Evolutionary conservation across 2,888 invertebrate species (phyloP).

Genomic region (Amphipyra berbera): DNA sequence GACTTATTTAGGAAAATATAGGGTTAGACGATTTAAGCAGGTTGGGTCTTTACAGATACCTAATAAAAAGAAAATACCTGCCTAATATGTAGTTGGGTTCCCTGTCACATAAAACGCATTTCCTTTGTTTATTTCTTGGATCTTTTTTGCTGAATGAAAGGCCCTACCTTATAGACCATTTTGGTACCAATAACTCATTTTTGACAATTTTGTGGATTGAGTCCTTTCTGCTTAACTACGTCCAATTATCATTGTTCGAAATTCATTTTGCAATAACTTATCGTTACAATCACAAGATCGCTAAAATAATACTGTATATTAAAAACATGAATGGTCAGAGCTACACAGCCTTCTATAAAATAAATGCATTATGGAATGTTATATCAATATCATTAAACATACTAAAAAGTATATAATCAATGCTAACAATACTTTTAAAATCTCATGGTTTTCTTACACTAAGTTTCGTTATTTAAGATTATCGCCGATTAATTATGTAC

Average conservation of each 20-base stretch:
- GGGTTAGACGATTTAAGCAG: too few species aligned
- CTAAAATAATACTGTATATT: slow-evolving; percentile 76
- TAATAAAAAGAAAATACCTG: too few species aligned
- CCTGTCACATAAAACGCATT: too few species aligned
- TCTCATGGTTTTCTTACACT: slow-evolving; percentile 51
- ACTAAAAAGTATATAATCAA: slow-evolving; percentile 36
- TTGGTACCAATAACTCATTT: too few species aligned
- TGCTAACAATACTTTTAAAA: slow-evolving; percentile 48
- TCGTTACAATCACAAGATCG: slow-evolving; percentile 70
- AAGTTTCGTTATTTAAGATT: slow-evolving; percentile 42
- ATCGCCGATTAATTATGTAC: slow-evolving; percentile 47
- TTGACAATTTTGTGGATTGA: too few species aligned
- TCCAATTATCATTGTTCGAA: slow-evolving; percentile 5
- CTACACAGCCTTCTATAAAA: slow-evolving; percentile 67
- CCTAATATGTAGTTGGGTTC: too few species aligned
- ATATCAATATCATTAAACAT: slow-evolving; percentile 23
- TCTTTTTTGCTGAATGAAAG: too few species aligned
- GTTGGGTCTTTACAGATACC: too few species aligned
- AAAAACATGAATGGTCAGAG: slow-evolving; percentile 50
- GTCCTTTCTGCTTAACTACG: too few species aligned
- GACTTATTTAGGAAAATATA: too few species aligned
- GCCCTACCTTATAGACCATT: too few species aligned
- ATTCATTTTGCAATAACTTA: slow-evolving; percentile 52
- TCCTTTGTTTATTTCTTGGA: too few species aligned
- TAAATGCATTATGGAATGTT: slow-evolving; percentile 68